Percentiles rank a stretch among this genome's conserved stretches.
phyloP scores from a whole-genome alignment of 2,113 vertebrate genomes.

The Noctilio leporinus region DNA sequence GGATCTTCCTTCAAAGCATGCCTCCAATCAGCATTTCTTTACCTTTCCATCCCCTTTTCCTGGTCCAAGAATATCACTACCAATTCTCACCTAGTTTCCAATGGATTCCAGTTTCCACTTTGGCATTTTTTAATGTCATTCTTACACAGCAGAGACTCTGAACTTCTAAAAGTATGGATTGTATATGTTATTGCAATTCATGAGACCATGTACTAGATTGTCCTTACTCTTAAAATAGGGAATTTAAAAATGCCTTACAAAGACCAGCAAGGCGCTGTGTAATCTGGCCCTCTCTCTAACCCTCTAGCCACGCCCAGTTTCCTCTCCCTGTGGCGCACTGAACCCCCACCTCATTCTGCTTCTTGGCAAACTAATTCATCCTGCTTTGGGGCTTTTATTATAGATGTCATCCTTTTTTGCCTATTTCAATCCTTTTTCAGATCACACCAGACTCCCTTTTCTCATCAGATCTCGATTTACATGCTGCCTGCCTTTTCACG shows the following conservation, averaged over 20 bases:
- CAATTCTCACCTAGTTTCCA: background rate
- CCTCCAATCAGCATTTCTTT: background rate
- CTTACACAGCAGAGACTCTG: background rate
- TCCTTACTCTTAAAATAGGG: background rate
- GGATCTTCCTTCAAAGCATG: background rate
- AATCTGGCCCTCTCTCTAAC: background rate
- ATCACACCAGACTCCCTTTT: background rate
- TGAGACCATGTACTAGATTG: background rate
- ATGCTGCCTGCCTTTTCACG: background rate
- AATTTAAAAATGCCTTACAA: background rate
- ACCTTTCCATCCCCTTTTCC: background rate
- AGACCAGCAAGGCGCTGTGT: background rate
- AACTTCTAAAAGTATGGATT: background rate
- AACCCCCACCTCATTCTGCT: background rate
- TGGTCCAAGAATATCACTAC: background rate
- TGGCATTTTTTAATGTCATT: background rate
- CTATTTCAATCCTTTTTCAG: background rate
- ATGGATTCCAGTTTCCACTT: background rate
- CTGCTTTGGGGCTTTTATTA: background rate
- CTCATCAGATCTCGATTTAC: background rate
- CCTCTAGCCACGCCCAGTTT: background rate
- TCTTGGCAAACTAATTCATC: background rate
- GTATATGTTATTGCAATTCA: background rate
- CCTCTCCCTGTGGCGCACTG: accelerated
- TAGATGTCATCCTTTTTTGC: background rate